phyloP scores from a whole-genome alignment of 2,888 invertebrate species.

The Lasioglossum oenotherae region DNA sequence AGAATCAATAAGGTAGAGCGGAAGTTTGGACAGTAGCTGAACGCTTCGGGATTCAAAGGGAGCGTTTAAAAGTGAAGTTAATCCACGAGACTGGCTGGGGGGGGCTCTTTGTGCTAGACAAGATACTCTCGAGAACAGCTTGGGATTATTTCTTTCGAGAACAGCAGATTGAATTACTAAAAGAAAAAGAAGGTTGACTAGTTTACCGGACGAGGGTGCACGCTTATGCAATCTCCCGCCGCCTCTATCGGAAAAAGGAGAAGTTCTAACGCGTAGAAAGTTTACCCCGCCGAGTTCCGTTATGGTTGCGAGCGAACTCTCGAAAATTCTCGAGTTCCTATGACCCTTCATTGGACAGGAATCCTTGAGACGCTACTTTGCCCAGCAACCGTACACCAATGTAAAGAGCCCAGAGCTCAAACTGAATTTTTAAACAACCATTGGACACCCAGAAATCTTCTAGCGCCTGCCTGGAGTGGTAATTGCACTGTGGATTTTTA shows the following conservation, averaged over 20 bases:
- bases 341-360: neutral
- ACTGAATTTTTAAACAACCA: neutral
- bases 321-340: neutral
- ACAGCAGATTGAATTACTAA: neutral
- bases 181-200: neutral
- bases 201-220: neutral
- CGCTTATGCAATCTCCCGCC: neutral
- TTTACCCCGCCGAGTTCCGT: neutral
- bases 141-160: slow-evolving; percentile 17
- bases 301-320: neutral
- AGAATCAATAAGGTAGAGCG: neutral
- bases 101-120: neutral
- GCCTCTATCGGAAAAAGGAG: neutral
- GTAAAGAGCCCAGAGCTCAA: neutral
- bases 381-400: neutral
- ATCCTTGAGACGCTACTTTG: neutral
- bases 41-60: neutral
- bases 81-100: neutral
- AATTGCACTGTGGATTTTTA: neutral
- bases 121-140: neutral
- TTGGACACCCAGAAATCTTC: neutral
- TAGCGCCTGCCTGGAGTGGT: neutral
- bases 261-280: neutral
- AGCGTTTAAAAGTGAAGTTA: neutral
- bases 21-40: neutral